Evolutionary conservation across 2,797 vertebrate genomes (phyloP).

Genomic region (Thalassophryne amazonica): DNA sequence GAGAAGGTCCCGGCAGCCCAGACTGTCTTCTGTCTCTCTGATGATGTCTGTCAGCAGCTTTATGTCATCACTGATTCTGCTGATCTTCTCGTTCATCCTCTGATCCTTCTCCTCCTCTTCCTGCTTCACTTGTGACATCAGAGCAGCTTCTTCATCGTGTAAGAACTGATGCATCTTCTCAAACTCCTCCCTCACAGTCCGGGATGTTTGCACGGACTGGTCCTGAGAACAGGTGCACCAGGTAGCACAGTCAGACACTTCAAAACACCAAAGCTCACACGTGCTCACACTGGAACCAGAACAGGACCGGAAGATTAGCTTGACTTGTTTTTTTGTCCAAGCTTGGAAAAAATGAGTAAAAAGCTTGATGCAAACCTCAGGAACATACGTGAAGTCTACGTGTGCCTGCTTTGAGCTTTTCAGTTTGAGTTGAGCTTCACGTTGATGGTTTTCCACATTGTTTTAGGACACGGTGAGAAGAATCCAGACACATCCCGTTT

Average conservation of each 20-base stretch:
- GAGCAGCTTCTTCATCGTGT: conserved; percentile 49
- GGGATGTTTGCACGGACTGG: conserved; percentile 44
- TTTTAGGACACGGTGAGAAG: too few relatives aligned
- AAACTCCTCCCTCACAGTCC: conserved; percentile 57
- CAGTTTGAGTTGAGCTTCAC: too few relatives aligned
- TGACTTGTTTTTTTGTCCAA: too few relatives aligned
- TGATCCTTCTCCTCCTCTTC: conserved; percentile 63
- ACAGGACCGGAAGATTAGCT: too few relatives aligned
- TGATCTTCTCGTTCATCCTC: conserved; percentile 46
- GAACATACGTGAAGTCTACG: too few relatives aligned
- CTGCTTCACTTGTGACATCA: conserved; percentile 49
- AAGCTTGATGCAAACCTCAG: too few relatives aligned
- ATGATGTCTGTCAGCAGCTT: conserved; percentile 34
- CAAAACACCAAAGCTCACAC: too few relatives aligned
- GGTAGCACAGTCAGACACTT: background rate
- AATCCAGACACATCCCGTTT: too few relatives aligned
- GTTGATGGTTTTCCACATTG: too few relatives aligned
- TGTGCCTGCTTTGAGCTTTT: too few relatives aligned
- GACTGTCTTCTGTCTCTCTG: conserved; percentile 39
- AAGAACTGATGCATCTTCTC: conserved; percentile 67
- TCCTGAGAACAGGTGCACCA: conserved; percentile 21
- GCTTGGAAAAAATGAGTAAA: too few relatives aligned
- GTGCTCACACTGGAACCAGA: too few relatives aligned
- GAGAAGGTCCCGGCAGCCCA: conserved; percentile 29
- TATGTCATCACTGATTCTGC: conserved; percentile 44